phyloP scores from a whole-genome alignment of 1,140 invertebrate genomes.

The Macrotrachela quadricornifera region DNA sequence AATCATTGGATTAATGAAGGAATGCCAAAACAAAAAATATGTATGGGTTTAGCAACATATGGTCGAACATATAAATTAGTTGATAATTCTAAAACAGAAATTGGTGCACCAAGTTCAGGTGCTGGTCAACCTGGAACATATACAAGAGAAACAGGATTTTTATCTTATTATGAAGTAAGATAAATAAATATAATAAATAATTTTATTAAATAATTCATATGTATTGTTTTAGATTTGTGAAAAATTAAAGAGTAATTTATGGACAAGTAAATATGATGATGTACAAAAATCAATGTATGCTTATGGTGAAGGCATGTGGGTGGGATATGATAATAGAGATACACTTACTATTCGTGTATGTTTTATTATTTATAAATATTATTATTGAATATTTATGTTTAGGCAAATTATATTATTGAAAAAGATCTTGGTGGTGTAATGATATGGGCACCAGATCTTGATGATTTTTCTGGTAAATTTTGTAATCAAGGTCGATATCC shows the following conservation, averaged over 20 bases:
- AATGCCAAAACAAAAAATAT: slow-evolving; percentile 51
- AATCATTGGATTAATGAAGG: slow-evolving; percentile 49
- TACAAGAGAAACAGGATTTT: slow-evolving; percentile 65
- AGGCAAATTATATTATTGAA: slow-evolving; percentile 39
- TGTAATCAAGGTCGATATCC: slow-evolving; percentile 20
- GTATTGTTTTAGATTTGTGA: slow-evolving; percentile 25
- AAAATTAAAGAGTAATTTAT: slow-evolving; percentile 14
- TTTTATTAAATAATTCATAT: too few species aligned
- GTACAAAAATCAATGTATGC: slow-evolving; percentile 55
- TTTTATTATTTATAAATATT: not conserved
- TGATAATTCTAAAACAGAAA: slow-evolving; percentile 49
- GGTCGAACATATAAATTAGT: slow-evolving; percentile 58
- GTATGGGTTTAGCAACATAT: slow-evolving; percentile 66
- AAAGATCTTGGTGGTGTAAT: slow-evolving; percentile 75
- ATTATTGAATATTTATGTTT: not conserved
- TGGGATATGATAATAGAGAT: slow-evolving; percentile 57
- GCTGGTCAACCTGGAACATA: slow-evolving; percentile 55
- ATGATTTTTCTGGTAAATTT: slow-evolving; percentile 16
- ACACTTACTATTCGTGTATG: slow-evolving; percentile 50
- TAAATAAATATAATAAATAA: not conserved
- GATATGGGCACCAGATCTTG: slow-evolving; percentile 90
- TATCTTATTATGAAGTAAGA: slow-evolving; percentile 62
- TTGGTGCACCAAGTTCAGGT: slow-evolving; percentile 51
- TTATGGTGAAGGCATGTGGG: slow-evolving; percentile 59
- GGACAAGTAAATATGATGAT: slow-evolving; percentile 37